Evolutionary conservation across 2,888 invertebrate genomes (phyloP).

Genomic region (Julus scandinavius): DNA sequence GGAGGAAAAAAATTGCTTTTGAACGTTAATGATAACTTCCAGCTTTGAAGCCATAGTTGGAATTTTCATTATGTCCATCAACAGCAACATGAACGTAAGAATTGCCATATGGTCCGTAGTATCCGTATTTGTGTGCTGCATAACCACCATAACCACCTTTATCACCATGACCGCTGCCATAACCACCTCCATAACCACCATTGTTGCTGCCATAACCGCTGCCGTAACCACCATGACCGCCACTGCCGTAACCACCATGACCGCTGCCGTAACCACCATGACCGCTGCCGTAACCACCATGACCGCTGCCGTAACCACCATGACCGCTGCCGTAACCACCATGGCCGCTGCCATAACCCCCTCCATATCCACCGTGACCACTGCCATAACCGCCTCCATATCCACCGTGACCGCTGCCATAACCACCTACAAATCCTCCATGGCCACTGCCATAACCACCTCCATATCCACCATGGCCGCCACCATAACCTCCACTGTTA

Average conservation of each 20-base stretch:
- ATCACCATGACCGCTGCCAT: not conserved
- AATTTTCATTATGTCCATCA: constrained; percentile 53
- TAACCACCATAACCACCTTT: not conserved
- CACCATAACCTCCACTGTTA: no score
- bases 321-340: not conserved
- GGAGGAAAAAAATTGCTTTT: no score
- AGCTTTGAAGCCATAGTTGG: constrained; percentile 54
- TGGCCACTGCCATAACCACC: no score
- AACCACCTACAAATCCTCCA: no score
- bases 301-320: not conserved
- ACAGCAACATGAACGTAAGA: constrained; percentile 55
- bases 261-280: constrained; percentile 14
- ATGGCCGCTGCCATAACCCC: not conserved
- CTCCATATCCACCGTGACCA: not conserved
- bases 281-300: not conserved
- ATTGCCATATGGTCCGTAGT: constrained; percentile 54
- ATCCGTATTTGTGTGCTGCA: constrained; percentile 52
- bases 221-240: not conserved
- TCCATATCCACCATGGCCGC: no score
- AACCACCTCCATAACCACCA: not conserved
- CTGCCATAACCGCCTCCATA: not conserved
- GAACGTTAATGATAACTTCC: not conserved
- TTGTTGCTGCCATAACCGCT: not conserved
- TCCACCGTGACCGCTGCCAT: constrained; percentile 40
- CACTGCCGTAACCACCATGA: not conserved